Evolutionary conservation across 37 sponge, comb jelly and placozoan species (phyloP).

Genomic region (Oopsacas minuta): DNA sequence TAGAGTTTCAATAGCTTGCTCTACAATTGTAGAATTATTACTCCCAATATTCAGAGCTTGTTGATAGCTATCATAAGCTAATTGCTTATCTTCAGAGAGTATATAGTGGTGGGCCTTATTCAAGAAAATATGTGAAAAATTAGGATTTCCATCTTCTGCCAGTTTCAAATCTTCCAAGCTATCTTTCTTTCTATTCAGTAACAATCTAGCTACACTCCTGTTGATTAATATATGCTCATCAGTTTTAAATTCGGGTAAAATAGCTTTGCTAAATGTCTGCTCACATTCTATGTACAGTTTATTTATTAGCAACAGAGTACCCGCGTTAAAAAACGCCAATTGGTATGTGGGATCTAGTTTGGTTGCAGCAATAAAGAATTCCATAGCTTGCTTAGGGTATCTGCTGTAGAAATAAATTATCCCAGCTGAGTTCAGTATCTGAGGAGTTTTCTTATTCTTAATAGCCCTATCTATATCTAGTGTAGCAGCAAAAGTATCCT

Average conservation of each 20-base stretch:
- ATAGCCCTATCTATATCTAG: constrained; percentile 67
- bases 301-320: constrained; percentile 51
- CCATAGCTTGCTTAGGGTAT: constrained; percentile 42
- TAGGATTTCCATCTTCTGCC: not conserved
- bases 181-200: not conserved
- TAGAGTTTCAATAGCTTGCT: not conserved
- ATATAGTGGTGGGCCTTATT: constrained; percentile 11
- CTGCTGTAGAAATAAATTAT: not conserved
- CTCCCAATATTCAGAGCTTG: not conserved
- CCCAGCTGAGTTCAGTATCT: not conserved
- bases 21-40: not conserved
- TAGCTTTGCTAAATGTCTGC: not conserved
- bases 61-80: not conserved
- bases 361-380: constrained; percentile 63
- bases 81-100: not conserved
- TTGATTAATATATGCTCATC: not conserved
- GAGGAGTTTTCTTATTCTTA: not conserved
- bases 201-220: not conserved
- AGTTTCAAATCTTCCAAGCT: not conserved
- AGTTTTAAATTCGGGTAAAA: not conserved
- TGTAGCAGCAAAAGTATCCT: constrained; percentile 65
- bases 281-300: not conserved
- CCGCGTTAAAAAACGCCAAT: constrained; percentile 82
- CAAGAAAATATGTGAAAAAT: not conserved
- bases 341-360: constrained; percentile 36